Evolutionary conservation across 2,888 invertebrate species (phyloP).

Genomic region (Idaea dimidiata): DNA sequence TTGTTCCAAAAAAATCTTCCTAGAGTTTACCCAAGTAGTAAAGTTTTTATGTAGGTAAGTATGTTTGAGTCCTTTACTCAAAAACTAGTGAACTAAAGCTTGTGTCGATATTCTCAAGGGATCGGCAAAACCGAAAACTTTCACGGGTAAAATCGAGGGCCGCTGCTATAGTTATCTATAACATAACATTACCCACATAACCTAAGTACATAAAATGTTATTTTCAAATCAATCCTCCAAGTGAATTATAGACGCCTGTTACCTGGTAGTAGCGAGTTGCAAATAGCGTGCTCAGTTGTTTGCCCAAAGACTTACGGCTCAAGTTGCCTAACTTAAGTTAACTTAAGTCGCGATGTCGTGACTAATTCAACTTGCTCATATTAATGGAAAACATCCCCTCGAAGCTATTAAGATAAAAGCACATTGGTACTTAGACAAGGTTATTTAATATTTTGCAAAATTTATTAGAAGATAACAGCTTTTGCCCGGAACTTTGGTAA

Average conservation of each 20-base stretch:
- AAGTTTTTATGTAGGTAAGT: too few species aligned
- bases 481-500: too few species aligned
- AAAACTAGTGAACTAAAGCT: too few species aligned
- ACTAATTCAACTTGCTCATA: slow-evolving; percentile 27
- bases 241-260: slow-evolving; percentile 18
- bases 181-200: too few species aligned
- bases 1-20: too few species aligned
- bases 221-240: slow-evolving; percentile 37
- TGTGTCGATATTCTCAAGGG: too few species aligned
- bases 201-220: slow-evolving; percentile 40
- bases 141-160: too few species aligned
- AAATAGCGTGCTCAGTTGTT: slow-evolving; percentile 19
- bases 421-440: slow-evolving; percentile 8
- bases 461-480: not conserved
- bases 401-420: slow-evolving; percentile 23
- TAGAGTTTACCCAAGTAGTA: too few species aligned
- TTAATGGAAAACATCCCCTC: slow-evolving; percentile 17
- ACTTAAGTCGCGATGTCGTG: slow-evolving; percentile 23
- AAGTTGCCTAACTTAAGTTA: slow-evolving; percentile 5
- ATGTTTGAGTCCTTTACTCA: too few species aligned
- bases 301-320: slow-evolving; percentile 15
- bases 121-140: too few species aligned
- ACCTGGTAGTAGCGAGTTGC: slow-evolving; percentile 10
- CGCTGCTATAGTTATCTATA: too few species aligned
- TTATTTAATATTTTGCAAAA: not conserved